These are phyloP conservation scores for Megastigmus dorsalis DNA, from an alignment of 2,888 invertebrate species.

Conservation along the genomic window DNA sequence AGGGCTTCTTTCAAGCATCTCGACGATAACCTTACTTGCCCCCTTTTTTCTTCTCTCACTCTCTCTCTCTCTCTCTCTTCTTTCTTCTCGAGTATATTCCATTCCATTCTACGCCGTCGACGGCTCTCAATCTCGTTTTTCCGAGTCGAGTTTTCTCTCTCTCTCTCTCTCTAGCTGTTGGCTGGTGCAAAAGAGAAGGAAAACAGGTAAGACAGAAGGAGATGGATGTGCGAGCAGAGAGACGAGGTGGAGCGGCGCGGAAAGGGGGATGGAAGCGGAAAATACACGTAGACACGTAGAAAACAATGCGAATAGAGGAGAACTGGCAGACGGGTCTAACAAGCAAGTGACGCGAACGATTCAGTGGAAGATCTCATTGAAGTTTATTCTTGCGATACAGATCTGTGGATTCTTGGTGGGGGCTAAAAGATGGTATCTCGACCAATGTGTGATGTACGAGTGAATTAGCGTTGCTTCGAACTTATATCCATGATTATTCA, in stretches of 20 bases:
- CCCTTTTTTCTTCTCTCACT: slow-evolving; percentile 44
- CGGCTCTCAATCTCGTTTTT: slow-evolving; percentile 57
- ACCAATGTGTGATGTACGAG: no score
- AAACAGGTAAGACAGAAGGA: slow-evolving; percentile 36
- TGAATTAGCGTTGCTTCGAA: no score
- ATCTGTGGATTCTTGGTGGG: no score
- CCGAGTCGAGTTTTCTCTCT: slow-evolving; percentile 51
- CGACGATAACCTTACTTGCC: slow-evolving; percentile 56
- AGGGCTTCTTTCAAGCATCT: slow-evolving; percentile 54
- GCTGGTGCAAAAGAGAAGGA: slow-evolving; percentile 21
- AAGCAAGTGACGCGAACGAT: slow-evolving; percentile 39
- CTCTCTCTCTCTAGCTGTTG: background rate
- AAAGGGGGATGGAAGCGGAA: slow-evolving; percentile 27
- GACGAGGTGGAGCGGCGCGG: background rate
- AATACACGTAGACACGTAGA: slow-evolving; percentile 28
- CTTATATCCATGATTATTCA: no score
- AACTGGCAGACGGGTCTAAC: slow-evolving; percentile 33
- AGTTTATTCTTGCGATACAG: no score
- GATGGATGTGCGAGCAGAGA: slow-evolving; percentile 45
- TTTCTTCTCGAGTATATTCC: slow-evolving; percentile 55
- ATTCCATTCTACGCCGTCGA: slow-evolving; percentile 54
- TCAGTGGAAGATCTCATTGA: slow-evolving; percentile 5
- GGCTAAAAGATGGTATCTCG: no score
- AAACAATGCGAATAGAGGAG: background rate
- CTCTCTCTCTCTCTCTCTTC: background rate